Conservation (phyloP, 2,797 vertebrate genomes). For the Adrianichthys oophorus region DNA sequence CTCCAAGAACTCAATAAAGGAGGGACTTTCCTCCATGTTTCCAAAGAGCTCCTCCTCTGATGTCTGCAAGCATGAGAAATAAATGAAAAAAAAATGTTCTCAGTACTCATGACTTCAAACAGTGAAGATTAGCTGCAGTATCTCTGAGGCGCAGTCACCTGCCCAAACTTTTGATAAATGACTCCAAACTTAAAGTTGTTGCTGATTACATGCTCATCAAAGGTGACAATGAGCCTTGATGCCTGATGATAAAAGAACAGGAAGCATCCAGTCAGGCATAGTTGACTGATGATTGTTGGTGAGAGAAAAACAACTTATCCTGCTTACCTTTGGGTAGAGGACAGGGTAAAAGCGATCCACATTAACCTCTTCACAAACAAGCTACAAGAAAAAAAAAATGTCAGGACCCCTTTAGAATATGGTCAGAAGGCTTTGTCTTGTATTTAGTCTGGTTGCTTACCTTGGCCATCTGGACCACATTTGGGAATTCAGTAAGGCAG, state of each 20-base stretch:
- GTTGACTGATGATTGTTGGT: neutral
- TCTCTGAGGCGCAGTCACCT: slow-evolving; percentile 76
- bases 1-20: slow-evolving; percentile 91
- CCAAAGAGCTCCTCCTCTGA: slow-evolving; percentile 94
- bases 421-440: neutral
- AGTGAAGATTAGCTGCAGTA: slow-evolving; percentile 5
- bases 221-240: slow-evolving; percentile 92
- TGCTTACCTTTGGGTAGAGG: slow-evolving; percentile 93
- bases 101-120: neutral
- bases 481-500: slow-evolving; percentile 97
- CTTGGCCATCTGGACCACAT: slow-evolving; percentile 98
- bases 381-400: slow-evolving; percentile 67
- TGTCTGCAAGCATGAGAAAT: slow-evolving; percentile 74
- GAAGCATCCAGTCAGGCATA: neutral
- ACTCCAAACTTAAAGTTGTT: slow-evolving; percentile 99
- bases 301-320: neutral
- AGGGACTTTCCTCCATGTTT: slow-evolving; percentile 90
- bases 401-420: neutral
- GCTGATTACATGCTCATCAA: slow-evolving; percentile 96
- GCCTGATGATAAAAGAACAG: slow-evolving; percentile 73
- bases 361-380: slow-evolving; percentile 94
- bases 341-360: slow-evolving; percentile 97
- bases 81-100: slow-evolving; percentile 15
- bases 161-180: slow-evolving; percentile 94
- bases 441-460: slow-evolving; percentile 60